Evolutionary conservation across 1,140 invertebrate species (phyloP).

Genomic region (Ceratitis capitata): DNA sequence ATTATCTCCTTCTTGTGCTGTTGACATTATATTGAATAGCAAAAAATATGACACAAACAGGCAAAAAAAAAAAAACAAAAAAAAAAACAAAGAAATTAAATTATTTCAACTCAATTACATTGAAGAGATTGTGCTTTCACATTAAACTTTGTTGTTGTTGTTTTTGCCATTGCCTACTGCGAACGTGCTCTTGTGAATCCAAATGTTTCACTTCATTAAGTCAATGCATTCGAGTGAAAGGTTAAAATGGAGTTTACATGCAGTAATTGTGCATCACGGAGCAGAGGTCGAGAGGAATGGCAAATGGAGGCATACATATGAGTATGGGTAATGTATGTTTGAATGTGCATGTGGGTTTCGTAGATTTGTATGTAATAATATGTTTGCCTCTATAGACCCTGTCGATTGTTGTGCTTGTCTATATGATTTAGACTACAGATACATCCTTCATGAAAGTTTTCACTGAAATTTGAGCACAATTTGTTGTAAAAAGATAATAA

Average conservation of each 20-base stretch:
- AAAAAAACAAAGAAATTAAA: background rate
- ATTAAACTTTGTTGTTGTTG: background rate
- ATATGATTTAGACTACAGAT: too few species aligned
- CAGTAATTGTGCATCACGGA: background rate
- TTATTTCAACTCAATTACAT: conserved; percentile 7
- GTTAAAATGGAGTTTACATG: background rate
- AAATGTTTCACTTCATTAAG: conserved; percentile 5
- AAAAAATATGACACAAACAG: background rate
- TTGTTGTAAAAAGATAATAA: too few species aligned
- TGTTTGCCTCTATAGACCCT: too few species aligned
- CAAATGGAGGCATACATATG: background rate
- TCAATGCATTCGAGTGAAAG: background rate
- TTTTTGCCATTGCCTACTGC: background rate
- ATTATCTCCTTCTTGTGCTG: too few species aligned
- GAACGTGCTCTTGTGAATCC: background rate
- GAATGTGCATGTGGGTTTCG: background rate
- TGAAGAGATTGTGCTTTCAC: background rate
- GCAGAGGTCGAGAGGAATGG: background rate
- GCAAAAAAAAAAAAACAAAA: too few species aligned
- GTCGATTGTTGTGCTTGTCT: too few species aligned
- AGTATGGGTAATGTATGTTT: background rate
- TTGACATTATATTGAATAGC: background rate
- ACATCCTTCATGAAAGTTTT: too few species aligned
- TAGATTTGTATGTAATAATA: too few species aligned
- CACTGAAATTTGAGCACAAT: too few species aligned